Evolutionary conservation across 2,797 vertebrate genomes (phyloP), one percentile per base, ranked within the genome.

Genomic region (Danio jaintianensis): DNA sequence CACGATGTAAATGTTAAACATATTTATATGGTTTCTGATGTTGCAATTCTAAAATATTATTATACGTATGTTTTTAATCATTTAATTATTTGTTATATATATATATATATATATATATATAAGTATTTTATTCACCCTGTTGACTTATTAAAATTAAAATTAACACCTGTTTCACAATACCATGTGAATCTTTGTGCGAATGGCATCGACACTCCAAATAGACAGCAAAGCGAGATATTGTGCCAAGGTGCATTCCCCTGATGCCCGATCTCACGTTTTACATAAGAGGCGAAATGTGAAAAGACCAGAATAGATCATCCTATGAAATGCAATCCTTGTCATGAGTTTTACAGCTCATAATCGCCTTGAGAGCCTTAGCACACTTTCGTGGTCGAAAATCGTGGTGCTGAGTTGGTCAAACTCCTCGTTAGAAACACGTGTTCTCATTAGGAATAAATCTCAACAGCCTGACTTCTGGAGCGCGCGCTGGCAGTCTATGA

Each of bases 291-390:
- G 59, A 81, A 82, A 81, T 43, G 48, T 74, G 48, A 59, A 76
- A 71, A 59, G 56, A 50, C 43, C 56, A 53, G 77, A 83, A 83
- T 79, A 82, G 77, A 67, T 77, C 81, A 76, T 40, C n/a, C 42
- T 59, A 8, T 45, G 56, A 68, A 83, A 80, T 77, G 22, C 86
- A 83, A 85, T 80, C 83, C 88, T 61, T 82, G 85, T 84, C 83
- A 81, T 77, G 83, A 81, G 82, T 84, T 69, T 81, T 13, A 36
- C 81, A 62, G 64, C 80, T 69, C 75, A 78, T 88, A 85, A 86
- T 87, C 84, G 75, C 82, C 80, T 84, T 85, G 73, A 79, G 75
- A 78, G 82, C 66, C 74, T 78, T 67, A 67, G 67, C 78, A 82
- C 83, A 80, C 82, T 79, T 81, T 59, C 53, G 61, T 83, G n/a